Conservation (phyloP, 2,113 vertebrate genomes). For the Mormoops blainvillei region DNA sequence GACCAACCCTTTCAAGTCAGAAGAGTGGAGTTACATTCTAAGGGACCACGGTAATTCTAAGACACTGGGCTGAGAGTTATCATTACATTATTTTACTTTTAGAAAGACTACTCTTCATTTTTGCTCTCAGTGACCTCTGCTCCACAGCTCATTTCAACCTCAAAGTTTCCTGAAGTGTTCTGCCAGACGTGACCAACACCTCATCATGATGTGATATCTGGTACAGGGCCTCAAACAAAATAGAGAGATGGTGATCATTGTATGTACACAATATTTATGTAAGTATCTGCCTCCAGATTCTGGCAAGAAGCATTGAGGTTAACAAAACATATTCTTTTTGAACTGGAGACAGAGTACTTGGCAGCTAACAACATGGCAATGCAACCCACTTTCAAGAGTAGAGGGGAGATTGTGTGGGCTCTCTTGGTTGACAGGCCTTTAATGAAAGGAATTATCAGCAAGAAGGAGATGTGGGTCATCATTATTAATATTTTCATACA, state of each 20-base stretch:
- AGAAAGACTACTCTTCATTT: conserved; percentile 76
- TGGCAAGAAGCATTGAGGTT: background rate
- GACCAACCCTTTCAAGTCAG: background rate
- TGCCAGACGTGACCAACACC: background rate
- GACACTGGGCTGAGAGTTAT: conserved; percentile 74
- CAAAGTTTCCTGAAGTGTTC: background rate
- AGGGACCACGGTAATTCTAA: background rate
- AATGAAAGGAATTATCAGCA: conserved; percentile 35
- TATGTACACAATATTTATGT: background rate
- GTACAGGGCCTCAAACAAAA: background rate
- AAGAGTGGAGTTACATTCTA: background rate
- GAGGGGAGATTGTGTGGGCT: conserved; percentile 23
- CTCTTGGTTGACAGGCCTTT: conserved; percentile 48
- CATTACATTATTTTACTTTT: conserved; percentile 79
- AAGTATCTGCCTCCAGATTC: background rate
- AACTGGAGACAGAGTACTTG: conserved; percentile 25
- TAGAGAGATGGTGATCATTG: background rate
- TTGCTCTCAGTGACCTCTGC: conserved; percentile 75
- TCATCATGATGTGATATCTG: background rate
- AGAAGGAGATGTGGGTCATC: conserved; percentile 23
- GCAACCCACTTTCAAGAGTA: conserved; percentile 14
- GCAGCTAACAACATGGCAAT: background rate
- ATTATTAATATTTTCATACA: conserved; percentile 29
- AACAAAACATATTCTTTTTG: background rate
- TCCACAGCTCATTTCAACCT: conserved; percentile 51